A percentile compares a stretch with the other conserved stretches of the same genome.
phyloP scores from a whole-genome alignment of 1,140 invertebrate species.

The Chionoecetes opilio region DNA sequence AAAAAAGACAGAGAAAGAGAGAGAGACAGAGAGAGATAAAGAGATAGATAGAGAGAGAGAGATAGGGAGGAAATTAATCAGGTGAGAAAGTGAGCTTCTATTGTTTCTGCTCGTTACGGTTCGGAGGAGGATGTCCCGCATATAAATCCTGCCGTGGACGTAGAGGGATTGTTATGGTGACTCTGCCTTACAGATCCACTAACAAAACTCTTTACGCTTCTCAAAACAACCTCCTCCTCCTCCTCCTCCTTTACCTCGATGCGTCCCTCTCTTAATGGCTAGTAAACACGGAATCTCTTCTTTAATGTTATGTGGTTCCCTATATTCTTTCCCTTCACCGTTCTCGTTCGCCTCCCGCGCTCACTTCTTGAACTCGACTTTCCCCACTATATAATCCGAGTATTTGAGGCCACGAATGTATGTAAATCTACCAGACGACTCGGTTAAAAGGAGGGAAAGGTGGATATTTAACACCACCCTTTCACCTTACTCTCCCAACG shows the following conservation, averaged over 20 bases:
- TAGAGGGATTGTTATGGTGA: too few species aligned
- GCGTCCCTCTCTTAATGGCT: slow-evolving; percentile 7
- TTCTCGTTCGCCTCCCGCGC: neutral
- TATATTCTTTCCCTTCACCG: slow-evolving; percentile 28
- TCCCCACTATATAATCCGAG: neutral
- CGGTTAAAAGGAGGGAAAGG: neutral
- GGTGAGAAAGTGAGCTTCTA: neutral
- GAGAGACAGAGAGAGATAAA: too few species aligned
- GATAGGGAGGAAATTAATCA: neutral
- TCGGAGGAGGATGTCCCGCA: too few species aligned
- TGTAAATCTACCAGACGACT: slow-evolving; percentile 1
- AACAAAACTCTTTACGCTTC: too few species aligned
- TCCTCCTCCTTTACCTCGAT: neutral
- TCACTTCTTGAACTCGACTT: slow-evolving; percentile 8
- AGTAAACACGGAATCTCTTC: slow-evolving; percentile 8
- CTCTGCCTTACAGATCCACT: too few species aligned
- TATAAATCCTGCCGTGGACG: too few species aligned
- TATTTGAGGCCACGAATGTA: slow-evolving; percentile 19
- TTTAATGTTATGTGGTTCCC: neutral
- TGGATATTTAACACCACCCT: neutral
- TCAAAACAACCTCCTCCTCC: neutral
- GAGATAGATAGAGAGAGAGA: slow-evolving; percentile 6
- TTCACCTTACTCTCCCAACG: neutral
- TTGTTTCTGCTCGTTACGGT: slow-evolving; percentile 5
- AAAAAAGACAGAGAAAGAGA: too few species aligned